These are phyloP conservation scores for Willowsia nigromaculata DNA, from an alignment of 2,888 invertebrate species.

Conservation along the genomic window DNA sequence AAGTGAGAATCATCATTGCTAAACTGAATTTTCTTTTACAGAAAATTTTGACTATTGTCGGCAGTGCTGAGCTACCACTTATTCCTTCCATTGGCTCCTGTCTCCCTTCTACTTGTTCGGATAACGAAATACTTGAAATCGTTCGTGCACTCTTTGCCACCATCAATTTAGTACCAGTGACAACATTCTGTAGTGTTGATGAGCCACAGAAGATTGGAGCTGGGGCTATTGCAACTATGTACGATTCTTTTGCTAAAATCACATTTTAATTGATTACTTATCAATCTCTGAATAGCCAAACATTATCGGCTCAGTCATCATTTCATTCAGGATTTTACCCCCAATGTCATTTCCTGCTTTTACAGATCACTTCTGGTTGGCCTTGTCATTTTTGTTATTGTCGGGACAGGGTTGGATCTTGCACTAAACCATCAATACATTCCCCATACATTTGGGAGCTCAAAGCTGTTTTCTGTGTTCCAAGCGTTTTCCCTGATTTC, in stretches of 20 bases:
- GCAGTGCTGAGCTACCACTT: conserved; percentile 46
- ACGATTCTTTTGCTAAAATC: conserved; percentile 13
- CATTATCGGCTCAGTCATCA: background rate
- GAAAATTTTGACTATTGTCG: conserved; percentile 40
- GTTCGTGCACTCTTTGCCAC: conserved; percentile 39
- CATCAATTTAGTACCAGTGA: conserved; percentile 39
- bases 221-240: conserved; percentile 72
- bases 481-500: conserved; percentile 82
- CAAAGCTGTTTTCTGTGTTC: background rate
- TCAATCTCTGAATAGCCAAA: background rate
- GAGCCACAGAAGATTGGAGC: conserved; percentile 41
- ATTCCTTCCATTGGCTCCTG: conserved; percentile 66
- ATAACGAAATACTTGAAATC: conserved; percentile 65
- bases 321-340: background rate
- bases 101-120: conserved; percentile 72
- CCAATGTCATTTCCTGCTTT: conserved; percentile 14
- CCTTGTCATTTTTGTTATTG: conserved; percentile 35
- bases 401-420: conserved; percentile 57
- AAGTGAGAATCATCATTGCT: conserved; percentile 26
- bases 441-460: background rate
- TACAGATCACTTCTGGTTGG: conserved; percentile 55
- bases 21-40: background rate
- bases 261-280: too few relatives aligned
- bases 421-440: background rate
- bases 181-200: conserved; percentile 49